Base-by-base conservation (phyloP, 2,888 invertebrate species). In the Rhamphomyia laevipes region DNA sequence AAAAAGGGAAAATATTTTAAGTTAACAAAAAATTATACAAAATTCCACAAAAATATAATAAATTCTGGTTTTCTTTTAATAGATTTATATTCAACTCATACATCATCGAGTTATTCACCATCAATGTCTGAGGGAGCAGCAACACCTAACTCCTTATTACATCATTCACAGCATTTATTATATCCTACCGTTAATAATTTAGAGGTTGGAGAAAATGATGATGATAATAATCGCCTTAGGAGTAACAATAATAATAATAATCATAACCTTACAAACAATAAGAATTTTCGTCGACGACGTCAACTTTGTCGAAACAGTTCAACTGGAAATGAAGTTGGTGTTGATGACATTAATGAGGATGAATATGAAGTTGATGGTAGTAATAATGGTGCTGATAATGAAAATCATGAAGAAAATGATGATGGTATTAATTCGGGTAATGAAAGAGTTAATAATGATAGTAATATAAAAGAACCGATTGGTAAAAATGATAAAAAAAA, bases 61-160 rank as follows among this genome's bases (percentile, higher is more conserved):
- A n/a, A n/a, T n/a, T n/a, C n/a, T n/a, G n/a, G n/a, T n/a, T n/a
- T n/a, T n/a, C n/a, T 27, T 27, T 27, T 35, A 5, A 35, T 13
- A 35, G 35, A 35, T 7, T 35, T n/a, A n/a, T 35, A 35, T 35
- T 70, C 70, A 49, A 69, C 71, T 47, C 70, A 71, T 59, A 71
- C 71, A 56, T 71, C 71, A 45, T 69, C 69, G 42, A 70, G 68
- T 53, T 71, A 69, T 54, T 71, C 71, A 57, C 70, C 70, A 30
- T 70, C 70, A 40, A 64, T 69, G 54, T 71, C 71, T 50, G 71
- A 71, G 50, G 70, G 66, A 54, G 67, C 68, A 33, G 40, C 53
- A 50, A 38, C 50, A 45, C 21, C 38, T 44, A 31, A 52, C 51
- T 18, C 48, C 51, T 17, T 45, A 46, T 13, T 49, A 49, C 59